phyloP scores from a whole-genome alignment of 2,888 invertebrate genomes.

The Drosophila neotestacea region DNA sequence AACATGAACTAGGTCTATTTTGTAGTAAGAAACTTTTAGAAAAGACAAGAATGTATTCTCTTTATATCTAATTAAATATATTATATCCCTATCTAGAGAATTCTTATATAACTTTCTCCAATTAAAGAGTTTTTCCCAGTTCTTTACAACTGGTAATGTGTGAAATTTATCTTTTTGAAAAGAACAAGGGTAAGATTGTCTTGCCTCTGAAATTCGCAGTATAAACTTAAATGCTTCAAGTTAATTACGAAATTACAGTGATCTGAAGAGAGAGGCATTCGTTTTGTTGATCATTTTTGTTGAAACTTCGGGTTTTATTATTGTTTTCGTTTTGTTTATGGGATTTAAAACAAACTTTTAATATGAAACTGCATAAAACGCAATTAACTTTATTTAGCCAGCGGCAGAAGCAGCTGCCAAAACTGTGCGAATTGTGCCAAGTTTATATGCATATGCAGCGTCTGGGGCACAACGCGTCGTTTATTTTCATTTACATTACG shows the following conservation, averaged over 20 bases:
- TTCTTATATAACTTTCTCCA: not conserved
- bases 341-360: slow-evolving; percentile 54
- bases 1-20: slow-evolving; percentile 1
- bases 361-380: slow-evolving; percentile 58
- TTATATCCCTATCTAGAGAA: not conserved
- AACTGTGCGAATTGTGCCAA: slow-evolving; percentile 54
- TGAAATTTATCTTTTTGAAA: not conserved
- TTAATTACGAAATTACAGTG: slow-evolving; percentile 1
- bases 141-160: too few species aligned
- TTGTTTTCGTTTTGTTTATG: slow-evolving; percentile 51
- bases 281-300: slow-evolving; percentile 25
- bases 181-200: not conserved
- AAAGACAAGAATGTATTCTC: not conserved
- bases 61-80: not conserved
- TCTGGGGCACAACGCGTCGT: slow-evolving; percentile 20
- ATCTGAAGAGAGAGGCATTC: slow-evolving; percentile 1
- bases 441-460: slow-evolving; percentile 40
- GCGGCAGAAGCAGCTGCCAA: slow-evolving; percentile 22
- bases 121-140: not conserved
- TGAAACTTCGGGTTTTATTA: slow-evolving; percentile 40
- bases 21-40: not conserved
- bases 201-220: not conserved
- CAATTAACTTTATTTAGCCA: slow-evolving; percentile 66
- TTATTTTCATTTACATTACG: slow-evolving; percentile 51
- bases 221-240: not conserved